Conservation (phyloP, 2,113 vertebrate genomes). For the Mixornis gularis region DNA sequence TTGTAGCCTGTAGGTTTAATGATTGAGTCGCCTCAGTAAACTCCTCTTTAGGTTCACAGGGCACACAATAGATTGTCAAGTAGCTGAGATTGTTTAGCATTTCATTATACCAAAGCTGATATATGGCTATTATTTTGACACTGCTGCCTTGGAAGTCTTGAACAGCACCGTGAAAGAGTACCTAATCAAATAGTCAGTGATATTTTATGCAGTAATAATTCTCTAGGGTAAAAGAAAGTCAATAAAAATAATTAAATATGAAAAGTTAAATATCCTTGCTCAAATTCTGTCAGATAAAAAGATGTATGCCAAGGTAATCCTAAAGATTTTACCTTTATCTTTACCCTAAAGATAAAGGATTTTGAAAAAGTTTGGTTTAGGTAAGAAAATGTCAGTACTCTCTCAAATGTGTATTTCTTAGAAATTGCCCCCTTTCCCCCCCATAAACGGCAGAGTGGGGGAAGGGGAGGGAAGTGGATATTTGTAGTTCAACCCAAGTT, state of each 20-base stretch:
- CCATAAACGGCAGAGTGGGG: accelerated
- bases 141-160: neutral
- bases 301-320: neutral
- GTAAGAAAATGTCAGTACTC: neutral
- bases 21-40: neutral
- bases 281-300: neutral
- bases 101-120: neutral
- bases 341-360: neutral
- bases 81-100: neutral
- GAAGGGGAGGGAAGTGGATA: neutral
- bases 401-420: neutral
- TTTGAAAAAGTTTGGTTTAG: neutral
- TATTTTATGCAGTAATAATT: neutral
- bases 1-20: neutral
- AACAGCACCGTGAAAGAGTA: neutral
- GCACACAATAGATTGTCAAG: neutral
- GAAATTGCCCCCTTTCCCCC: neutral
- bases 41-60: neutral
- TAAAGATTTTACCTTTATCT: neutral
- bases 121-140: slow-evolving; percentile 40
- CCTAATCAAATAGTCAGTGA: neutral
- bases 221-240: slow-evolving; percentile 13
- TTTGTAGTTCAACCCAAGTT: neutral
- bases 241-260: slow-evolving; percentile 34
- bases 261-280: slow-evolving; percentile 1